These are phyloP conservation scores for Notospermus geniculatus DNA, from an alignment of 1,140 invertebrate genomes.

Conservation along the genomic window DNA sequence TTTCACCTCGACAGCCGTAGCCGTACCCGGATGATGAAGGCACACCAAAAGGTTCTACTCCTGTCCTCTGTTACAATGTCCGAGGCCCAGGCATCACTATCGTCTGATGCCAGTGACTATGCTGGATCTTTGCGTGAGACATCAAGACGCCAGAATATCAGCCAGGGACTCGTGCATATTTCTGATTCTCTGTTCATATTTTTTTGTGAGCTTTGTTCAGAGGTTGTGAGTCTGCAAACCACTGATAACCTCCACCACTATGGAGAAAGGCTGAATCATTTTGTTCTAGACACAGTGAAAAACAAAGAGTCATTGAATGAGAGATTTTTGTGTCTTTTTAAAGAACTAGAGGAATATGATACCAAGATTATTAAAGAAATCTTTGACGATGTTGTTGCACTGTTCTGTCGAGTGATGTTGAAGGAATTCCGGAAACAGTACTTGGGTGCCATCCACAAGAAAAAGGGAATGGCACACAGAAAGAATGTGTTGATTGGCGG, in stretches of 20 bases:
- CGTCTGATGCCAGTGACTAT: no score
- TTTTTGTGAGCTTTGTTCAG: neutral
- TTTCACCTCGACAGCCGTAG: no score
- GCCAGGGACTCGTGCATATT: neutral
- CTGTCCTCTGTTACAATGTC: no score
- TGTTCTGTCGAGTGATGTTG: neutral
- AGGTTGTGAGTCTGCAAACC: neutral
- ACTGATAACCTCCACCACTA: neutral
- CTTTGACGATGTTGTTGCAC: neutral
- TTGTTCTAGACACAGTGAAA: neutral
- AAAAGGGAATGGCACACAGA: neutral
- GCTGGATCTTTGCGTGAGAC: neutral
- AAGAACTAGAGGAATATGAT: no score
- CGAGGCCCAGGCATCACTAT: no score
- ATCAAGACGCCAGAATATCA: neutral
- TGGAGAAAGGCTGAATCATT: neutral
- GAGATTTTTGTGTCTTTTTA: neutral
- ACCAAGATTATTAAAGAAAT: neutral
- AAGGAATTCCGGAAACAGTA: neutral
- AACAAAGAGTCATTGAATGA: neutral
- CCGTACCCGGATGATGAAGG: no score
- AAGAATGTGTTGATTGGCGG: neutral
- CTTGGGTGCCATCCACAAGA: neutral
- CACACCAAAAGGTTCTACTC: no score
- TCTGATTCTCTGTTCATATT: neutral